Conservation (phyloP, 1,140 invertebrate species). For the Pentalonia nigronervosa region DNA sequence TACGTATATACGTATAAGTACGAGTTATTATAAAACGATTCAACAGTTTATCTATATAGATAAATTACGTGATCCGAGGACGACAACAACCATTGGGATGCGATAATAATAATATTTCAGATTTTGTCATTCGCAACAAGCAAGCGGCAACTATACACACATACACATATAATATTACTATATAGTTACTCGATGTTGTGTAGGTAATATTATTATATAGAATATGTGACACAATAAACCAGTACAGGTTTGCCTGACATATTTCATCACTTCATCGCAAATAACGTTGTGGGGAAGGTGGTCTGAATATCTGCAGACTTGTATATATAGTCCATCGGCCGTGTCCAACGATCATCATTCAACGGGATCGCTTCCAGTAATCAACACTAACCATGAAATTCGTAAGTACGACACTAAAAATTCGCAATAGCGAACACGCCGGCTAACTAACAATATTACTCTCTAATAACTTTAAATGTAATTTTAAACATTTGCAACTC, state of each 20-base stretch:
- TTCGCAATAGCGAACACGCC: neutral
- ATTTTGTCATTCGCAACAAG: conserved; percentile 36
- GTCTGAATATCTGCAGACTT: neutral
- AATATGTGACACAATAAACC: conserved; percentile 4
- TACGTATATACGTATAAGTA: neutral
- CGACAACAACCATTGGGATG: neutral
- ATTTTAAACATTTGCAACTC: neutral
- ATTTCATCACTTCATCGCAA: neutral
- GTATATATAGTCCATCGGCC: neutral
- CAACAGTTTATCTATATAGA: neutral
- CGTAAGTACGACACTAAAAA: conserved; percentile 21
- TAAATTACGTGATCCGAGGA: conserved; percentile 1
- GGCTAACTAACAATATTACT: neutral
- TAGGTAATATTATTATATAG: neutral
- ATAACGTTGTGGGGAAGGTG: neutral
- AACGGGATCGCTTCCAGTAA: neutral
- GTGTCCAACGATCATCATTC: neutral
- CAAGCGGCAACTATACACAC: neutral
- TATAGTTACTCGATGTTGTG: too few relatives aligned
- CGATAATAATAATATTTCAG: conserved; percentile 26
- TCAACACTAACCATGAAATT: conserved; percentile 23
- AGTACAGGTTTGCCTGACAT: neutral
- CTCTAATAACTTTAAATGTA: neutral
- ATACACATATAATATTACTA: neutral
- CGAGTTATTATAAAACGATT: conserved; percentile 12